Conservation (phyloP, 2,797 vertebrate species). For the Spheniscus humboldti region DNA sequence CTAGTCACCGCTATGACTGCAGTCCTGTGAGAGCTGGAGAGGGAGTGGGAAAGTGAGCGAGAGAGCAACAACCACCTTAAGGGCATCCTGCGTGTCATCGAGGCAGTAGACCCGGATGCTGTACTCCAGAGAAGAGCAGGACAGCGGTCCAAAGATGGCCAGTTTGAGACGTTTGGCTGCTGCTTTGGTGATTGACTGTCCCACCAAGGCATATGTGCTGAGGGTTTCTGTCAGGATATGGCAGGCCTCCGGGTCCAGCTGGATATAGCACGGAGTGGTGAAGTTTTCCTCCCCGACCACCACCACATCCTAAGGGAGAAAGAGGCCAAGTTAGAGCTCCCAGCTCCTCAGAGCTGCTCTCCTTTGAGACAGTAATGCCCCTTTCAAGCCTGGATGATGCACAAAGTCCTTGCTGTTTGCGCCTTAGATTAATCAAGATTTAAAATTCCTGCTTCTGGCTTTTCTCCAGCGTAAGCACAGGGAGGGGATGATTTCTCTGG, state of each 20-base stretch:
- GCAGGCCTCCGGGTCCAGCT: slow-evolving; percentile 92
- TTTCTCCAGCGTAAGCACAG: neutral
- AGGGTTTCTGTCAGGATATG: slow-evolving; percentile 96
- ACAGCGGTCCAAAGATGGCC: slow-evolving; percentile 91
- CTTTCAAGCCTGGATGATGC: neutral
- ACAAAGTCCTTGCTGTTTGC: neutral
- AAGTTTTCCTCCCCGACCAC: slow-evolving; percentile 95
- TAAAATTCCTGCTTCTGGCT: neutral
- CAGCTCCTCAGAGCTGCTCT: neutral
- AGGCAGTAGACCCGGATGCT: slow-evolving; percentile 95
- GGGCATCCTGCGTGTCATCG: slow-evolving; percentile 92
- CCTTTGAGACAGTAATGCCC: neutral
- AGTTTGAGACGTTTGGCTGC: slow-evolving; percentile 93
- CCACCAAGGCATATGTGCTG: slow-evolving; percentile 89
- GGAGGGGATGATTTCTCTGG: neutral
- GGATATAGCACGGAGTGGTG: slow-evolving; percentile 95
- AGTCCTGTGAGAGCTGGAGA: neutral
- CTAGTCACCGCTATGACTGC: neutral
- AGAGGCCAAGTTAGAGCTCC: neutral
- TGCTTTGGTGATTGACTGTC: slow-evolving; percentile 87
- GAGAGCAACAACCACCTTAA: slow-evolving; percentile 80
- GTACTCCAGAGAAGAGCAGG: slow-evolving; percentile 90
- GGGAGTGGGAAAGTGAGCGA: neutral
- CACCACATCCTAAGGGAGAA: slow-evolving; percentile 86
- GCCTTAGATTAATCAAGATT: neutral